Evolutionary conservation across 1,140 invertebrate genomes (phyloP), one percentile per base, ranked within the genome.

Genomic region (Lycorma delicatula): DNA sequence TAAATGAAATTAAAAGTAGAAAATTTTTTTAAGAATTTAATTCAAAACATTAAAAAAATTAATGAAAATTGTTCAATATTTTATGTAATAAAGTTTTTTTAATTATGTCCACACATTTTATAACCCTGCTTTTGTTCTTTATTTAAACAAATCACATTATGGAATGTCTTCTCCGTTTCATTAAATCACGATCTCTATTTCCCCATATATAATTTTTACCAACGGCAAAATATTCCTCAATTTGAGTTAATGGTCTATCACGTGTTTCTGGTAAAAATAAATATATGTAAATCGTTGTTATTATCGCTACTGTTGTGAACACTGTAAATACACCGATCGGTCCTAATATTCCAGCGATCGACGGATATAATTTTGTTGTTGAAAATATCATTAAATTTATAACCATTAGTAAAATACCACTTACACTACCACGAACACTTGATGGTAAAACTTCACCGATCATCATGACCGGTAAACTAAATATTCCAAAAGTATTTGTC

Each of bases 401-500:
- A 1, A 63, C 49, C 7, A 51, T 56, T 20, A 66, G 63, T 9
- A 64, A 59, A 23, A 63, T 44, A 9, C 64, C 63, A 34, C 58
- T 49, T 6, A 58, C 62, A 11, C 58, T 18, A 7, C 63, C 64
- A 4, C 64, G 41, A 1, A 58, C 59, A 9, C 56, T 54, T 1
- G 61, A 55, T 6, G 64, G 64, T 12, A 66, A 56, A 1, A 57
- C 27, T 41, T 88, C 85, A 0, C 82, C 82, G 13, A 84, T 75
- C 79, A 87, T 82, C 18, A 87, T 75, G 22, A 81, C 79, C 0
- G 84, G 84, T 38, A 87, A 73, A 6, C 81, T 73, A 74, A 88
- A 81, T 44, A 87, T 77, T n/a, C 84, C 81, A 16, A 83, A 64
- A 0, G 85, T 86, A 64, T 86, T 88, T 49, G 80, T 77, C 1